phyloP scores from a whole-genome alignment of 2,113 vertebrate genomes.

The Cottus gobio region DNA sequence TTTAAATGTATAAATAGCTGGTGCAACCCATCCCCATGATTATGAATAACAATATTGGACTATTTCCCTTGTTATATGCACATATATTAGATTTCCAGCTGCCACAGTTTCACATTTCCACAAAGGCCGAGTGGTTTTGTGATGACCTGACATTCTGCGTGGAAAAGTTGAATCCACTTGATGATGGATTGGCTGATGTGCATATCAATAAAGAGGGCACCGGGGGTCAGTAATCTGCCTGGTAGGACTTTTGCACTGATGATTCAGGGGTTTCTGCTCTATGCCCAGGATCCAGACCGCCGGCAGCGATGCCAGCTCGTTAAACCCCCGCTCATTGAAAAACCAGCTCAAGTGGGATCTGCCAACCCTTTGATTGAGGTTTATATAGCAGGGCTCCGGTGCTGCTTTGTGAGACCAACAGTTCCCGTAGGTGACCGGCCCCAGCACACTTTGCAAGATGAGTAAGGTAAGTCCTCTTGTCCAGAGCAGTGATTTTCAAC shows the following conservation, averaged over 20 bases:
- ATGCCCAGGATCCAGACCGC: slow-evolving; percentile 72
- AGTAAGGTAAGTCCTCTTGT: slow-evolving; percentile 71
- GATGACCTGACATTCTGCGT: slow-evolving; percentile 63
- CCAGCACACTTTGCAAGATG: slow-evolving; percentile 67
- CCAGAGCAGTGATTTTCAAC: no score
- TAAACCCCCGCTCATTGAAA: slow-evolving; percentile 78
- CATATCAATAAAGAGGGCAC: slow-evolving; percentile 70
- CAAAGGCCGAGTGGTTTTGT: slow-evolving; percentile 34
- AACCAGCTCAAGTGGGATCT: slow-evolving; percentile 73
- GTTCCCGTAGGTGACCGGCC: slow-evolving; percentile 51
- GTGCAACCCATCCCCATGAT: not conserved
- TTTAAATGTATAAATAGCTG: not conserved
- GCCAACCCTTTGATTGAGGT: slow-evolving; percentile 72
- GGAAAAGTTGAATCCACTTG: slow-evolving; percentile 55
- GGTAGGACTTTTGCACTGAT: slow-evolving; percentile 74
- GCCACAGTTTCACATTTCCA: not conserved
- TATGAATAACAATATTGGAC: not conserved
- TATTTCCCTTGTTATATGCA: not conserved
- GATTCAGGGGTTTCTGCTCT: slow-evolving; percentile 80
- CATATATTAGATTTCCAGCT: not conserved
- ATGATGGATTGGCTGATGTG: slow-evolving; percentile 53
- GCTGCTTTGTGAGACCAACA: slow-evolving; percentile 57
- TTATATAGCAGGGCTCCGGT: slow-evolving; percentile 70
- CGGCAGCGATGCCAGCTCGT: slow-evolving; percentile 67
- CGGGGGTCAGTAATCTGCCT: slow-evolving; percentile 75